Evolutionary conservation across 1,140 invertebrate species (phyloP), one percentile per base, ranked within the genome.

Genomic region (Lordiphosa stackelbergi): DNA sequence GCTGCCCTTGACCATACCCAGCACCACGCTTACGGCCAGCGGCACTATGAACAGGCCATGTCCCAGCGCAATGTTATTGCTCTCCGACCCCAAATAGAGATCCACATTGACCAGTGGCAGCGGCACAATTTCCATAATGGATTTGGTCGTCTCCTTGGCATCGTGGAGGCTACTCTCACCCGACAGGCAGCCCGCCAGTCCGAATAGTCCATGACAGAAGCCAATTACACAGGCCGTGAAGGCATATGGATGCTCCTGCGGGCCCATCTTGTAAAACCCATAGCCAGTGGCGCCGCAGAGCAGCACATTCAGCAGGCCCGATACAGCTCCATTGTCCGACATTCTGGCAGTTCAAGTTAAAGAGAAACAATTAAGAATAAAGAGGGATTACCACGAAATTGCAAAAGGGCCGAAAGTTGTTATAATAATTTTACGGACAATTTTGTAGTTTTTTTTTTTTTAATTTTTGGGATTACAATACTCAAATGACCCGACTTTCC

Each of bases 21-120:
- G 16, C 7, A 78, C 11, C 8, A 64, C 13, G 5, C 60, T 60
- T 0, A 86, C 54, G 1, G 45, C 73, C 49, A 86, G 24, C 0
- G 85, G 85, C 4, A 86, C 53, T 5, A 86, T 58, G 57, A 85
- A 86, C 0, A 85, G 53, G 3, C 75, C 75, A 38, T 86, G 85
- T 8, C 72, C 79, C 48, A 86, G 8, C 0, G 72, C 85, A 12
- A 86, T 60, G 5, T 71, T 85, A n/a, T 69, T 83, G n/a, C 56
- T 53, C 2, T 64, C 64, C 8, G 64, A 60, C 0, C 16, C 46
- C 40, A 78, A 19, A 41, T 64, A 86, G 0, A 86, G 56, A 1
- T 86, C 69, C 1, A 86, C 47, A 22, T 86, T 85, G 34, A 86
- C 53, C 45, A 86, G 48, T 0, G 85, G 74, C 53, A 86, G 19